These are phyloP conservation scores for Campylorhamphus procurvoides DNA, from an alignment of 2,113 vertebrate species.

Conservation along the genomic window DNA sequence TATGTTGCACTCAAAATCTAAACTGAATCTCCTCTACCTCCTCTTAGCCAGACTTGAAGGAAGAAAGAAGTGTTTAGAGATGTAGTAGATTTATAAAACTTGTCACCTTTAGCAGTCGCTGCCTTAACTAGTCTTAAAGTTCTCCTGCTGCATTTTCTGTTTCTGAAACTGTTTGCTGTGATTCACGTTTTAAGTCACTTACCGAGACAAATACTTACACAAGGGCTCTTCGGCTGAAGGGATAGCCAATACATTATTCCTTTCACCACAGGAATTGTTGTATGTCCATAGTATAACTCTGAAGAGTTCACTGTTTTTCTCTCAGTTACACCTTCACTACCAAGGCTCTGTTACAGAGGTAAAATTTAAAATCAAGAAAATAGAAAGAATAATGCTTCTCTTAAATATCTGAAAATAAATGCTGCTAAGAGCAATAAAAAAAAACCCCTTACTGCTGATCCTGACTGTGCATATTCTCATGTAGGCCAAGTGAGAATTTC, in stretches of 20 bases:
- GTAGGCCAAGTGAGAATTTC: neutral
- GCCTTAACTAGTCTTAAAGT: neutral
- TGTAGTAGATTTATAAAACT: neutral
- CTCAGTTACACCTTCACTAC: neutral
- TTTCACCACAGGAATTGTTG: neutral
- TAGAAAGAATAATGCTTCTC: neutral
- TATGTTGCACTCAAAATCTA: conserved; percentile 52
- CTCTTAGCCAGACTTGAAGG: neutral
- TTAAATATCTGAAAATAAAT: neutral
- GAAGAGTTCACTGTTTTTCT: neutral
- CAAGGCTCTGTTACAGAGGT: neutral
- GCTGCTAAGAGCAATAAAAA: neutral
- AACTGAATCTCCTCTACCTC: neutral
- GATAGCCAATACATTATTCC: neutral
- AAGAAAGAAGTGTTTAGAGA: neutral
- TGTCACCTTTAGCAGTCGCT: neutral
- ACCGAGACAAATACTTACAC: neutral
- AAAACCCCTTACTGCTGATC: neutral
- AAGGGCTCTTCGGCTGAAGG: neutral
- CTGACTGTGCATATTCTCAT: neutral
- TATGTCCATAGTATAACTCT: neutral
- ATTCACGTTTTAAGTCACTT: neutral
- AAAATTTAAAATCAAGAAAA: neutral
- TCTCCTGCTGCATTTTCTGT: neutral
- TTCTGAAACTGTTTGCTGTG: neutral